phyloP scores from a whole-genome alignment of 1,140 invertebrate species.

The Zaprionus gabonicus region DNA sequence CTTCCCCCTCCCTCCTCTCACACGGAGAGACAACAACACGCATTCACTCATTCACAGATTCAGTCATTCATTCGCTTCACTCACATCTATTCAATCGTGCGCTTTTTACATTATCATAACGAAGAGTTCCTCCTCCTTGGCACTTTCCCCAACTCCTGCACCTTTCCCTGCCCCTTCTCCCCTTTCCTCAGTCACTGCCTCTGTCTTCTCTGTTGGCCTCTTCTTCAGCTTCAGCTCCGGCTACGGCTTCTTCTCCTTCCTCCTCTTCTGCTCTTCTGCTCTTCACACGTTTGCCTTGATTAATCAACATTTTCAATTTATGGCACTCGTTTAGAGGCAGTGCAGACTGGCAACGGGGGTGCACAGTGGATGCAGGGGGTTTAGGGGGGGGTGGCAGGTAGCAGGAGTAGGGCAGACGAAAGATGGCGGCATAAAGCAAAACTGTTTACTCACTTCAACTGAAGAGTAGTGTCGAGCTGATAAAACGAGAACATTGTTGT shows the following conservation, averaged over 20 bases:
- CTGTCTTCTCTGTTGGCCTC: slow-evolving; percentile 14
- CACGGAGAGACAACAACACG: slow-evolving; percentile 4
- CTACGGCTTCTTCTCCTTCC: too few species aligned
- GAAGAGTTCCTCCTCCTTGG: background rate
- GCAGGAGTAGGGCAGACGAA: background rate
- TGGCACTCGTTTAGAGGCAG: slow-evolving; percentile 55
- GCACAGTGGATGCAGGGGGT: background rate
- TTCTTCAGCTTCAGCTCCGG: background rate
- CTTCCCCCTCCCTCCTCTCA: too few species aligned
- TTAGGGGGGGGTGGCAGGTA: background rate
- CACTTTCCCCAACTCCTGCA: slow-evolving; percentile 2
- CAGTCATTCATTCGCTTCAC: slow-evolving; percentile 46
- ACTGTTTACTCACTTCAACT: slow-evolving; percentile 77
- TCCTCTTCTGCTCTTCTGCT: slow-evolving; percentile 9
- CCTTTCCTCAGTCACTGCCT: background rate
- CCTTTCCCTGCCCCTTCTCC: background rate
- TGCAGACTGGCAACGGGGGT: background rate
- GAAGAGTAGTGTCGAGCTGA: slow-evolving; percentile 71
- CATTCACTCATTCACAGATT: slow-evolving; percentile 23
- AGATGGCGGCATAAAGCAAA: slow-evolving; percentile 61
- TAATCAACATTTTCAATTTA: slow-evolving; percentile 82
- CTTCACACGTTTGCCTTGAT: slow-evolving; percentile 64
- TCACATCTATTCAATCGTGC: slow-evolving; percentile 57
- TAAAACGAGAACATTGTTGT: slow-evolving; percentile 56
- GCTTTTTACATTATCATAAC: slow-evolving; percentile 57